Evolutionary conservation across 2,797 vertebrate species (phyloP).

Genomic region (Artibeus jamaicensis): DNA sequence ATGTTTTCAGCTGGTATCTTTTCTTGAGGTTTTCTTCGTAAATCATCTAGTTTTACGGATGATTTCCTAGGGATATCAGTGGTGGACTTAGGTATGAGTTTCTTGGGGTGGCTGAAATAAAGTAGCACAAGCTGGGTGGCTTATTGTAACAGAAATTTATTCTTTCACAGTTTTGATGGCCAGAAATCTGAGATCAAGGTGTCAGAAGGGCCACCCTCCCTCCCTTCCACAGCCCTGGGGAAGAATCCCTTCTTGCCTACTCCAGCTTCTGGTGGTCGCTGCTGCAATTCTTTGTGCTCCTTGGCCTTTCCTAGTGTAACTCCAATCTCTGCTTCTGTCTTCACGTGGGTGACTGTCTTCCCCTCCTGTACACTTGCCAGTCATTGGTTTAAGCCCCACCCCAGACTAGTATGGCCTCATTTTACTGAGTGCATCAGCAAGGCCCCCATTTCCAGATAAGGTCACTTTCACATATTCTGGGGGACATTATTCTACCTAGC

Average conservation of each 20-base stretch:
- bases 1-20: not conserved
- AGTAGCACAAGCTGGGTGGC: not conserved
- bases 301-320: not conserved
- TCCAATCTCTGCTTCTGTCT: not conserved
- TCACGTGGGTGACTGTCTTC: accelerated
- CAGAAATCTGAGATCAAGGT: not conserved
- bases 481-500: not conserved
- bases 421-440: not conserved
- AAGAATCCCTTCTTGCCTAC: not conserved
- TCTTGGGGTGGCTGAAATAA: not conserved
- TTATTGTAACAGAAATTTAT: not conserved
- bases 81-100: not conserved
- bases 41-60: not conserved
- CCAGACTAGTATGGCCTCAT: not conserved
- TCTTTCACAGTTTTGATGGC: not conserved
- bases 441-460: not conserved
- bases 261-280: not conserved
- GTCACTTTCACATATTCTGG: not conserved
- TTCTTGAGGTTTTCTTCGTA: not conserved
- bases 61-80: not conserved
- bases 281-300: too few relatives aligned
- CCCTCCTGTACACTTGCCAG: not conserved
- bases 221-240: not conserved
- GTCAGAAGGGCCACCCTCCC: too few relatives aligned
- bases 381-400: not conserved